A percentile compares a stretch with the other conserved stretches of the same genome.
Evolutionary conservation across 1,140 invertebrate species (phyloP).

Genomic region (Drosophila ohnishii): DNA sequence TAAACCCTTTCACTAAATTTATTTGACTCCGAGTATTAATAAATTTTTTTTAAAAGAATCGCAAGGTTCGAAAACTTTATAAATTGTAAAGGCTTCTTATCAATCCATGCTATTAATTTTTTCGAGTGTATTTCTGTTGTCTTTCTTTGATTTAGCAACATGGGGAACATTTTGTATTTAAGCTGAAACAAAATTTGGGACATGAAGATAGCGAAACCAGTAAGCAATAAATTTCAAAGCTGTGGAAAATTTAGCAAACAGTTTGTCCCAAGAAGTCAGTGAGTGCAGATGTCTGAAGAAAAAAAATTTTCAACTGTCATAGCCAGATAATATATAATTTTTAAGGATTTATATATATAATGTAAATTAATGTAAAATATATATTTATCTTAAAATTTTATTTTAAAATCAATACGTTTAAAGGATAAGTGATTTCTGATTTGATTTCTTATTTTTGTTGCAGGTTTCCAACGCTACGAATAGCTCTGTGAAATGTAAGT

Average conservation of each 20-base stretch:
- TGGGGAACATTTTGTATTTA: background rate
- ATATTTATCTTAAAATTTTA: background rate
- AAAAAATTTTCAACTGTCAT: background rate
- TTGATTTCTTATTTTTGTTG: constrained; percentile 2
- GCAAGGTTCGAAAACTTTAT: background rate
- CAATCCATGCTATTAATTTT: background rate
- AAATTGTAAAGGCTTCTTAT: background rate
- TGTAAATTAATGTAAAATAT: background rate
- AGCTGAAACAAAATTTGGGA: background rate
- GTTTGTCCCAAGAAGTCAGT: background rate
- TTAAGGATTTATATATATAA: no score
- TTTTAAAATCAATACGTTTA: background rate
- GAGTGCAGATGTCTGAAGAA: background rate
- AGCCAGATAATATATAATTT: background rate
- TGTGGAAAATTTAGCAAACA: constrained; percentile 1
- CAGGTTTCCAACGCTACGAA: constrained; percentile 11
- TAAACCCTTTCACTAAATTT: no score
- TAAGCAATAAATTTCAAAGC: constrained; percentile 7
- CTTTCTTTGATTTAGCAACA: background rate
- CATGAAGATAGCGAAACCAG: constrained; percentile 10
- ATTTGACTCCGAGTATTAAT: background rate
- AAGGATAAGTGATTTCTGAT: background rate
- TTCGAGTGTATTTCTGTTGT: background rate
- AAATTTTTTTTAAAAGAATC: background rate
- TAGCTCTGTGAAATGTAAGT: constrained; percentile 34